These are phyloP conservation scores for Cephalopachus bancanus DNA, from an alignment of 2,797 vertebrate species.

Conservation along the genomic window DNA sequence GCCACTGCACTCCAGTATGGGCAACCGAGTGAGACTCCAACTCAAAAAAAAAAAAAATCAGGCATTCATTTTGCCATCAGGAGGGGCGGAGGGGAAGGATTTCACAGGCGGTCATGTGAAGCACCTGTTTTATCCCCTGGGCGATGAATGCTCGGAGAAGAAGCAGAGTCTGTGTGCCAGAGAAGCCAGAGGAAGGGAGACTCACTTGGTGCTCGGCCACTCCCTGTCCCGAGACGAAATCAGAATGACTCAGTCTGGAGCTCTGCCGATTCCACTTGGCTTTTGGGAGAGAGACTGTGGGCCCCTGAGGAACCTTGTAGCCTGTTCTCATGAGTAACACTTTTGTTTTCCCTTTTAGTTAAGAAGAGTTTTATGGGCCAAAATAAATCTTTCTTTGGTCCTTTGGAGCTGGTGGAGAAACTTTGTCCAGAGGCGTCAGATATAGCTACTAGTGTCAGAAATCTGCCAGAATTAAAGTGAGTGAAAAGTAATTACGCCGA, in stretches of 20 bases:
- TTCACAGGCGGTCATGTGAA: not conserved
- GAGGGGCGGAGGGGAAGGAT: not conserved
- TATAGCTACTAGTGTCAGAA: constrained; percentile 97
- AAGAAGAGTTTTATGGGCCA: constrained; percentile 98
- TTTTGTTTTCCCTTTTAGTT: constrained; percentile 88
- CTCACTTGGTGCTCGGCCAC: not conserved
- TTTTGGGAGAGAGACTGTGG: constrained; percentile 5
- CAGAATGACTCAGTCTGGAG: not conserved
- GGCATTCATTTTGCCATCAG: not conserved
- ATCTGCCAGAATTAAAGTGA: constrained; percentile 97
- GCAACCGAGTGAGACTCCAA: no score
- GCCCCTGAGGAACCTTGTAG: not conserved
- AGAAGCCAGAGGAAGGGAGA: not conserved
- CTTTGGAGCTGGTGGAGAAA: constrained; percentile 97
- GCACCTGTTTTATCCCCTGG: not conserved
- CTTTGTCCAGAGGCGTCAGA: constrained; percentile 97
- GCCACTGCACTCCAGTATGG: no score
- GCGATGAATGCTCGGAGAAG: not conserved
- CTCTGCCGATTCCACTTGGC: not conserved
- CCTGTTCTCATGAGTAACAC: constrained; percentile 63
- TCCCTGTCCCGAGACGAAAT: not conserved
- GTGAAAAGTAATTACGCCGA: constrained; percentile 75
- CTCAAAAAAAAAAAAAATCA: not conserved
- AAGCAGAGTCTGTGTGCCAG: not conserved
- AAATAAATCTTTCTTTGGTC: constrained; percentile 98